These are phyloP conservation scores for Helicoverpa assulta DNA, from an alignment of 2,888 invertebrate species.

Conservation along the genomic window DNA sequence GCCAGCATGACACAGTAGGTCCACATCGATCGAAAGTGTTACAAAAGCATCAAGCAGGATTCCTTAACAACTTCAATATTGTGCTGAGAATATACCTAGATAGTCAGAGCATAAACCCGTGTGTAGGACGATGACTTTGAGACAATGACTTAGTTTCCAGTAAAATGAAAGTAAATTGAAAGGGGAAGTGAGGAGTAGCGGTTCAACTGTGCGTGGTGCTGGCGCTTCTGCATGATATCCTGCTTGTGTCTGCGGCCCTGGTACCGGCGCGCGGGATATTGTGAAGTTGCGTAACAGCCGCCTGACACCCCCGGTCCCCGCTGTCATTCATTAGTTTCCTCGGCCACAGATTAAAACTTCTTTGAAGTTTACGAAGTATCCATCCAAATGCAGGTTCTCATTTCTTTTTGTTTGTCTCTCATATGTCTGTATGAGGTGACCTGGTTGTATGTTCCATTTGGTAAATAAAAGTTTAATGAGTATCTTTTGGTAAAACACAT, in stretches of 20 bases:
- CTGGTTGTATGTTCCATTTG: background rate
- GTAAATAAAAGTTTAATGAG: background rate
- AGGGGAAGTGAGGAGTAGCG: too few relatives aligned
- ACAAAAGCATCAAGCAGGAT: too few relatives aligned
- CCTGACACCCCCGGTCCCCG: background rate
- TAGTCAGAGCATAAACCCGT: too few relatives aligned
- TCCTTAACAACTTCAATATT: too few relatives aligned
- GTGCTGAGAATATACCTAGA: too few relatives aligned
- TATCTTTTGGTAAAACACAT: background rate
- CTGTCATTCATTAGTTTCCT: conserved; percentile 36
- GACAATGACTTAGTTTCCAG: too few relatives aligned
- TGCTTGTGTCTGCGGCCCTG: conserved; percentile 8
- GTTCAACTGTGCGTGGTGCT: background rate
- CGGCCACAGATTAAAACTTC: conserved; percentile 21
- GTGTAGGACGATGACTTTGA: too few relatives aligned
- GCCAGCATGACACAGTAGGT: background rate
- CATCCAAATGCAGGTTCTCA: background rate
- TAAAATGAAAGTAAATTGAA: too few relatives aligned
- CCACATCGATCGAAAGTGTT: background rate
- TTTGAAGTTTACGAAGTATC: conserved; percentile 12
- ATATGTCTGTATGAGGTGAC: background rate
- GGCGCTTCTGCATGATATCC: conserved; percentile 23
- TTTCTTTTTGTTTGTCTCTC: background rate
- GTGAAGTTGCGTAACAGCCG: conserved; percentile 43
- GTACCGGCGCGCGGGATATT: conserved; percentile 20